Evolutionary conservation across 1,140 invertebrate species (phyloP), one percentile per base, ranked within the genome.

Genomic region (Oreohelix idahoensis): DNA sequence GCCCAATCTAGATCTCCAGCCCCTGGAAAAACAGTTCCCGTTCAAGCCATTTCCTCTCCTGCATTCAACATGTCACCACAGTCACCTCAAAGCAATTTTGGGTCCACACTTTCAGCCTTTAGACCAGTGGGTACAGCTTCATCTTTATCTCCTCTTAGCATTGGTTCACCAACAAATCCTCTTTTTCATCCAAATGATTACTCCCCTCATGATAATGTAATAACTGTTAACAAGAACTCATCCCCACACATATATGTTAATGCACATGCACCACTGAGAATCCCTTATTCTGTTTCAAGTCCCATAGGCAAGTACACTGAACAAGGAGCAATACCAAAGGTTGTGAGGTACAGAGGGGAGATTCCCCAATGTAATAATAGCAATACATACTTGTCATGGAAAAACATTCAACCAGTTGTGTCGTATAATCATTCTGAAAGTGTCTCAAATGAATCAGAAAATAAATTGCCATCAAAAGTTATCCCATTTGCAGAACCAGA

Each of bases 321-420:
- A 69, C 78, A 79, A 69, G 78, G 78, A 29, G 78, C 78, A 20
- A 42, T 66, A n/a, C 78, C 78, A 69, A 79, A 79, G 58, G n/a
- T 11, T 42, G 13, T 42, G 5, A 66, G 29, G 69, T 32, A 0
- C 2, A 66, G 23, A 69, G 78, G 49, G 32, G n/a, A 39, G 2
- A 5, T 15, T 32, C 0, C 53, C 17, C 2, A 58, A 39, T n/a
- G n/a, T n/a, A 58, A 17, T 17, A 58, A 1, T 51, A 51, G 35
- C 29, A 66, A 42, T 66, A 32, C 38, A 79, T 69, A 79, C 42
- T 26, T 51, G n/a, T 81, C 70, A 32, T 71, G 42, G 70, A 73
- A 81, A 49, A 81, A 81, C 45, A 71, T 73, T 0, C 79, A 15
- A 32, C 69, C 49, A 11, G 66, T 69, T 51, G 35, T 29, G 0